Conservation (phyloP, 2,888 invertebrate genomes). For the Aplocera efformata region DNA sequence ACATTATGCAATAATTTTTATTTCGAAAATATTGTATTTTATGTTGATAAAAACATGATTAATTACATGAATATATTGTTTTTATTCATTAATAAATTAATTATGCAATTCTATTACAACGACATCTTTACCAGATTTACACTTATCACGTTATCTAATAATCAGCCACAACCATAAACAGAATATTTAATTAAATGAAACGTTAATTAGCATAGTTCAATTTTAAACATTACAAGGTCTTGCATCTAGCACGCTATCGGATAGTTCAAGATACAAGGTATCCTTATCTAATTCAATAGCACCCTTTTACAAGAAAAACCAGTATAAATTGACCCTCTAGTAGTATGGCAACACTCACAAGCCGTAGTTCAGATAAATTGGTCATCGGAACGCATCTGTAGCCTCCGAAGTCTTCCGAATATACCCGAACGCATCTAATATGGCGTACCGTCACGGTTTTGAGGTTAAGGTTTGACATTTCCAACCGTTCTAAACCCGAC, state of each 20-base stretch:
- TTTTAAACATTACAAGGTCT: conserved; percentile 39
- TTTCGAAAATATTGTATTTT: too few relatives aligned
- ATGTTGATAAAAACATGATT: too few relatives aligned
- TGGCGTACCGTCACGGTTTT: conserved; percentile 74
- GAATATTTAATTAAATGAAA: conserved; percentile 16
- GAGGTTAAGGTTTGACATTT: conserved; percentile 80
- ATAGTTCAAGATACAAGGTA: conserved; percentile 61
- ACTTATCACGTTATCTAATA: neutral
- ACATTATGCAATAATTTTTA: too few relatives aligned
- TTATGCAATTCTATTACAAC: too few relatives aligned
- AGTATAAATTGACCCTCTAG: conserved; percentile 40
- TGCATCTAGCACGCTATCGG: conserved; percentile 43
- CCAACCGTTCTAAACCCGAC: conserved; percentile 58
- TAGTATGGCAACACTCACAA: conserved; percentile 12
- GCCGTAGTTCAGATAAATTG: conserved; percentile 43
- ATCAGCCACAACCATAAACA: conserved; percentile 8
- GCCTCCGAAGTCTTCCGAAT: conserved; percentile 52
- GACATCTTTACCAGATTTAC: neutral
- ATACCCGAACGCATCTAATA: conserved; percentile 58
- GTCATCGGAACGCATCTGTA: conserved; percentile 37
- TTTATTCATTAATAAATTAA: too few relatives aligned
- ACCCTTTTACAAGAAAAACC: conserved; percentile 47
- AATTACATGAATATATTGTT: too few relatives aligned
- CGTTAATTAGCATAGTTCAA: conserved; percentile 29
- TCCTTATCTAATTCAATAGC: conserved; percentile 62